Evolutionary conservation across 2,113 vertebrate genomes (phyloP), one percentile per base, ranked within the genome.

Genomic region (Monopterus albus): DNA sequence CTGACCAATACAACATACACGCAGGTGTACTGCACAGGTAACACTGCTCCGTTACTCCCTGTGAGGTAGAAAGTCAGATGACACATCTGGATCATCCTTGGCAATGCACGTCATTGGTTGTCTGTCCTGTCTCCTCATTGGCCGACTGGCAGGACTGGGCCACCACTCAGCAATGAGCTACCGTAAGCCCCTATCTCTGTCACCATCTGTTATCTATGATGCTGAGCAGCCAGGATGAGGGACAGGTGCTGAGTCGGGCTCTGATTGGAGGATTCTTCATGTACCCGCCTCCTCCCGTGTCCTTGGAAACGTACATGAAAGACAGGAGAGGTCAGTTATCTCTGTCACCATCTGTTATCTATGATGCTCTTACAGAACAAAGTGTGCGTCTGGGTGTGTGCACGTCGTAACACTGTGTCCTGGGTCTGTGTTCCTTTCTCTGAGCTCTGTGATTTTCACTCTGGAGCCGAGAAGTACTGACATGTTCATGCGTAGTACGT

Each of bases 211-310:
- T n/a, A n/a, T n/a, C n/a, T n/a, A n/a, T n/a, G n/a, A n/a, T n/a
- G n/a, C n/a, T 93, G 26, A 70, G 81, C 59, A 76, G 55, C 12
- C 87, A 91, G 70, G 76, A 91, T 0, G 91, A 94, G 12, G 23
- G 20, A 21, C 74, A 46, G 53, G 74, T 92, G 72, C 74, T 92
- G 75, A 75, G 82, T 58, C 77, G 81, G 67, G 85, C 85, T 70
- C 49, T 91, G 79, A 78, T 92, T 78, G 92, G 93, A 56, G 93
- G 93, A 29, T 90, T 78, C 79, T 94, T 92, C 67, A 65, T 60
- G 18, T 81, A 78, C 78, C 93, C 92, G 2, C 89, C 91, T 28
- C 91, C 87, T 49, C 88, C 90, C 6, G 59, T 88, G 60, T 84
- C 91, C 56, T 46, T 94, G 86, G 86, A 91, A 50, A 73, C 60